Conservation (phyloP, 2,797 vertebrate species). For the Microctenopoma stevenorrisi region DNA sequence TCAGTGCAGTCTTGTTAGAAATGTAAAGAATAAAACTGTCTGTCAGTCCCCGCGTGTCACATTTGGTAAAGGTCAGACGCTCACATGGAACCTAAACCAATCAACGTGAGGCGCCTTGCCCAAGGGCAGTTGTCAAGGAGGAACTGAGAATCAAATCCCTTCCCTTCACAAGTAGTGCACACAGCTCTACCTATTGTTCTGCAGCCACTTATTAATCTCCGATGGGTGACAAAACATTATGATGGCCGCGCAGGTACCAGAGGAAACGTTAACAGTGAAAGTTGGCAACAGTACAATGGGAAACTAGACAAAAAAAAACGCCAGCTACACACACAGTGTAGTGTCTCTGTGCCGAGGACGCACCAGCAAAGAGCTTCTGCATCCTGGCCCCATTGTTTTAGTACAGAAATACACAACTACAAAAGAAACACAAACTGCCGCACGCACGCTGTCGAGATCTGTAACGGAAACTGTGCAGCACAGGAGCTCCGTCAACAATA, state of each 20-base stretch:
- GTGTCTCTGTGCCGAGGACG: no score
- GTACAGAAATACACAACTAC: not conserved
- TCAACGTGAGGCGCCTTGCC: no score
- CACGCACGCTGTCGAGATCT: conserved; percentile 17
- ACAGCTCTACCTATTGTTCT: no score
- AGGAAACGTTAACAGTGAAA: not conserved
- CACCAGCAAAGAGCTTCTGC: no score
- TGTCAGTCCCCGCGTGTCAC: not conserved
- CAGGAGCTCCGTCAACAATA: conserved; percentile 52
- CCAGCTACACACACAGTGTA: no score
- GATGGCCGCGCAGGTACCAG: not conserved
- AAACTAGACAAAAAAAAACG: no score
- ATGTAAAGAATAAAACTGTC: not conserved
- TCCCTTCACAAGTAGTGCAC: no score
- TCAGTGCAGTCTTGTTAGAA: not conserved
- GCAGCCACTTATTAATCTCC: no score
- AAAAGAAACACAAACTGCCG: not conserved
- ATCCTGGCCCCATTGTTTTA: not conserved
- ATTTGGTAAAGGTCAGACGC: not conserved
- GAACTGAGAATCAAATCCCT: no score
- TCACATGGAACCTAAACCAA: conserved; percentile 2
- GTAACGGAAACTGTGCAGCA: conserved; percentile 24
- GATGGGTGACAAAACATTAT: no score
- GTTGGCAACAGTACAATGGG: no score
- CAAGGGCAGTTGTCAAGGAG: no score